phyloP scores from a whole-genome alignment of 2,113 vertebrate genomes.

The Struthidea cinerea region DNA sequence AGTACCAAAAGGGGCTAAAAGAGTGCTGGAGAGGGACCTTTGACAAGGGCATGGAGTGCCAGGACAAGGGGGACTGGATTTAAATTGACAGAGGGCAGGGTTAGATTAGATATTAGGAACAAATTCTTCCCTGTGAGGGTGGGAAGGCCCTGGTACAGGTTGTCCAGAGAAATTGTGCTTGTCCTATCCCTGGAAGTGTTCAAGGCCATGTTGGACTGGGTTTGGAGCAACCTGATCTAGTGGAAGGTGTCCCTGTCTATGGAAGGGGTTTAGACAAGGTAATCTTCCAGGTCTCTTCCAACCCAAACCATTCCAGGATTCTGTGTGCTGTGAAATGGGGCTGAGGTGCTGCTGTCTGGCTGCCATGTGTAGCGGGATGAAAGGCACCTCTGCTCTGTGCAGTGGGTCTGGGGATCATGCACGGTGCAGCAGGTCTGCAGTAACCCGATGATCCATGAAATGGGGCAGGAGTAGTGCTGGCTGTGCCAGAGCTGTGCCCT shows the following conservation, averaged over 20 bases:
- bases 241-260: neutral
- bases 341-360: neutral
- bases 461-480: fast-evolving
- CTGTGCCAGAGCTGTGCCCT: neutral
- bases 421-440: neutral
- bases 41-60: no score
- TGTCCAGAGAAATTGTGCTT: neutral
- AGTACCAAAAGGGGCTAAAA: neutral
- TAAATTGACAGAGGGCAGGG: neutral
- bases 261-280: neutral
- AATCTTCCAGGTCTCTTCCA: neutral
- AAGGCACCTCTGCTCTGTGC: neutral
- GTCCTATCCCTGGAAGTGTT: neutral
- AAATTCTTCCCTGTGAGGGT: neutral
- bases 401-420: neutral
- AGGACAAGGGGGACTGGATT: neutral
- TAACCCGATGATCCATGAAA: neutral
- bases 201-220: neutral
- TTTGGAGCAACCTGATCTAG: neutral
- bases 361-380: neutral
- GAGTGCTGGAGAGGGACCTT: neutral
- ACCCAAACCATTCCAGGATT: neutral
- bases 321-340: neutral
- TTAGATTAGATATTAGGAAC: neutral
- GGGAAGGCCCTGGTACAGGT: neutral